Evolutionary conservation across 2,888 invertebrate genomes (phyloP).

Genomic region (Macrosoma leucophasiata): DNA sequence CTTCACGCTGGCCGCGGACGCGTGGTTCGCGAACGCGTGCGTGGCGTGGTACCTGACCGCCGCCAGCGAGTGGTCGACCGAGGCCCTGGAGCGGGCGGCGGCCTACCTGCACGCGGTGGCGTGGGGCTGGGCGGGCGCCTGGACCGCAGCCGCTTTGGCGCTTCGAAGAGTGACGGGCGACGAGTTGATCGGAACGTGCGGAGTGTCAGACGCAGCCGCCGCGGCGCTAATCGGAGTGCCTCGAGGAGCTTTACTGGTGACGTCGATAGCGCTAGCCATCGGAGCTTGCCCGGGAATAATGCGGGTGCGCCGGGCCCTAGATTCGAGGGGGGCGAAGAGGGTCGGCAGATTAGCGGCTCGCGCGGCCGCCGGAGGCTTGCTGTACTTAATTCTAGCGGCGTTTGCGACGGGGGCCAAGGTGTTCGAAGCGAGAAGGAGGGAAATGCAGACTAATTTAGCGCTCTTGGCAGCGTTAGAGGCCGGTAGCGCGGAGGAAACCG

Average conservation of each 20-base stretch:
- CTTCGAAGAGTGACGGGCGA: slow-evolving; percentile 86
- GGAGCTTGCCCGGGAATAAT: slow-evolving; percentile 86
- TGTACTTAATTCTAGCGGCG: slow-evolving; percentile 84
- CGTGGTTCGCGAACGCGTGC: slow-evolving; percentile 93
- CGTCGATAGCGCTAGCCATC: slow-evolving; percentile 83
- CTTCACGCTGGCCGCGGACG: slow-evolving; percentile 85
- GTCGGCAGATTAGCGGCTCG: slow-evolving; percentile 84
- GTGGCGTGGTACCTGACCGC: slow-evolving; percentile 94
- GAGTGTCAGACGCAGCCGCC: slow-evolving; percentile 77
- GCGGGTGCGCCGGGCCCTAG: slow-evolving; percentile 79
- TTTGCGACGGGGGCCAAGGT: slow-evolving; percentile 82
- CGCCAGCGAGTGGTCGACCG: slow-evolving; percentile 94
- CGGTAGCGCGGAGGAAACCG: slow-evolving; percentile 35
- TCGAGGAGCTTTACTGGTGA: slow-evolving; percentile 76
- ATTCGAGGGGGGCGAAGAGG: slow-evolving; percentile 77
- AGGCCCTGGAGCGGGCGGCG: slow-evolving; percentile 90
- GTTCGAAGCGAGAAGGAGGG: slow-evolving; percentile 75
- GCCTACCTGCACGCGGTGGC: slow-evolving; percentile 90
- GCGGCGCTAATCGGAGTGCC: slow-evolving; percentile 79
- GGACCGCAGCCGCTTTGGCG: slow-evolving; percentile 88
- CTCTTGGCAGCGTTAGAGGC: slow-evolving; percentile 68
- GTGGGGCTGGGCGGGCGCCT: slow-evolving; percentile 91
- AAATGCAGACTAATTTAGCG: slow-evolving; percentile 58
- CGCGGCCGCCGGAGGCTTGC: slow-evolving; percentile 84
- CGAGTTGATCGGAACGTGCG: slow-evolving; percentile 89